Evolutionary conservation across 2,888 invertebrate genomes (phyloP).

Genomic region (Rotaria socialis): DNA sequence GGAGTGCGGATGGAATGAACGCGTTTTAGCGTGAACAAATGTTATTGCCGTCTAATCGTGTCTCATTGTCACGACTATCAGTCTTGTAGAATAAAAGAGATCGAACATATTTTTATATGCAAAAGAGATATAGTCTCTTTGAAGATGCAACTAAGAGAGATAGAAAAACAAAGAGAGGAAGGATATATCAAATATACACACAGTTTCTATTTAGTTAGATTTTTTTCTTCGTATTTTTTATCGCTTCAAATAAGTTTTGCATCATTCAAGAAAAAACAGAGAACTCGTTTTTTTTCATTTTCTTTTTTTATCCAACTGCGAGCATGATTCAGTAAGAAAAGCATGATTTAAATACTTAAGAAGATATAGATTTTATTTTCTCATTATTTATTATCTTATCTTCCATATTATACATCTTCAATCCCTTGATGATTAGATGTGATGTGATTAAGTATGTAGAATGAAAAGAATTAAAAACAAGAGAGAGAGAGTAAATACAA

Average conservation of each 20-base stretch:
- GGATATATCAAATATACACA: not conserved
- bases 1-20: not conserved
- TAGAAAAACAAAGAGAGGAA: not conserved
- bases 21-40: slow-evolving; percentile 23
- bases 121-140: not conserved
- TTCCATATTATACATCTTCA: too few species aligned
- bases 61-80: not conserved
- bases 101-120: not conserved
- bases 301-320: not conserved
- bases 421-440: too few species aligned
- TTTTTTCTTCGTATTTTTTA: not conserved
- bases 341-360: not conserved
- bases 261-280: not conserved
- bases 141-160: not conserved
- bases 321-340: not conserved
- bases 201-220: not conserved
- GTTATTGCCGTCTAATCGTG: slow-evolving; percentile 2
- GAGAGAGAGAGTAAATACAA: too few species aligned
- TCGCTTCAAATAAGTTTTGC: not conserved
- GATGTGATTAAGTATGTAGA: too few species aligned
- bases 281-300: too few species aligned
- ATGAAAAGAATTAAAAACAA: too few species aligned
- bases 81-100: not conserved
- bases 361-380: not conserved
- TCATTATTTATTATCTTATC: not conserved